Evolutionary conservation across 2,113 vertebrate genomes (phyloP).

Genomic region (Chlamydotis undulata): DNA sequence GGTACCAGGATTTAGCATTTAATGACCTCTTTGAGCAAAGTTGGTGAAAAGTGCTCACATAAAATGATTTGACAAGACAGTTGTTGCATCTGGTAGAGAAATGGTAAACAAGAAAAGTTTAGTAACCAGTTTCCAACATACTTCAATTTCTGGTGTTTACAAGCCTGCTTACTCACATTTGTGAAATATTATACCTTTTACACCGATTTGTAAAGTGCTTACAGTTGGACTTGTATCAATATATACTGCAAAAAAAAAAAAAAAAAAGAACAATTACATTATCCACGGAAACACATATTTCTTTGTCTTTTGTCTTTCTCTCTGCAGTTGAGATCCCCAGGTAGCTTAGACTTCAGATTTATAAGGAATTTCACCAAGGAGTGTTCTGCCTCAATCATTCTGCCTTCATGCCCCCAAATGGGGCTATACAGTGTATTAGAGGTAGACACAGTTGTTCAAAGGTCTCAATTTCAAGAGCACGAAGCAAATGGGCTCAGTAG

Average conservation of each 20-base stretch:
- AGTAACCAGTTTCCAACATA: background rate
- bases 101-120: background rate
- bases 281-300: background rate
- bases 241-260: background rate
- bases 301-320: background rate
- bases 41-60: background rate
- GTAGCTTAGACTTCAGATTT: background rate
- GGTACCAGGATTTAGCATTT: background rate
- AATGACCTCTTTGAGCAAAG: background rate
- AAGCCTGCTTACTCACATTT: background rate
- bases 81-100: background rate
- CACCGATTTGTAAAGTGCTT: background rate
- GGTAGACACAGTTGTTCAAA: background rate
- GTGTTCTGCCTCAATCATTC: background rate
- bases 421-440: background rate
- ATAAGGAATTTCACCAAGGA: background rate
- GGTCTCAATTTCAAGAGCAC: background rate
- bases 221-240: background rate
- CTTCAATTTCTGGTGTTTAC: background rate
- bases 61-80: background rate
- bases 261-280: background rate
- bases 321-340: background rate
- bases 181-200: background rate
- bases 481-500: background rate
- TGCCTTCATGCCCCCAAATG: background rate